A percentile compares a stretch with the other conserved stretches of the same genome.
These are phyloP conservation scores for Hydropotes inermis DNA, from an alignment of 2,113 vertebrate species.

Conservation along the genomic window DNA sequence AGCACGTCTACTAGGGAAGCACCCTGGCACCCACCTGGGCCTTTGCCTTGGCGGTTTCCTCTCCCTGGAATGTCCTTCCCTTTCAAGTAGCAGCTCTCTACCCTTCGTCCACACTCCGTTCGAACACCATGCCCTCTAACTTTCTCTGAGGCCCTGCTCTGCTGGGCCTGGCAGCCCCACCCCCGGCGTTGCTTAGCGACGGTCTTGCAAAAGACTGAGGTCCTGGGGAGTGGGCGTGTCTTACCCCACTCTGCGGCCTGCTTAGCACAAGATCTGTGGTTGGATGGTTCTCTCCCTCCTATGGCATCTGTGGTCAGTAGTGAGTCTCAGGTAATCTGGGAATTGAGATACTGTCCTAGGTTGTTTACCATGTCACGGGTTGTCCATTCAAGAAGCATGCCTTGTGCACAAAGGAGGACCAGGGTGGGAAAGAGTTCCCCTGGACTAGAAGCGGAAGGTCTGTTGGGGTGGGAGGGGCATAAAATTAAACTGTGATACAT, in stretches of 20 bases:
- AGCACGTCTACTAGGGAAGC: background rate
- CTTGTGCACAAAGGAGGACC: background rate
- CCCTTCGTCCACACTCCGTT: background rate
- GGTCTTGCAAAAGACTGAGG: background rate
- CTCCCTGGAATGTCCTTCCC: background rate
- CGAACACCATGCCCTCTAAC: background rate
- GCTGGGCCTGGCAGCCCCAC: background rate
- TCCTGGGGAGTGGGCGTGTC: background rate
- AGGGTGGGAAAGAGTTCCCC: background rate
- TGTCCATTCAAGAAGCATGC: background rate
- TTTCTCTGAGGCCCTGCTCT: background rate
- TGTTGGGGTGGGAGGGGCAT: fast-evolving
- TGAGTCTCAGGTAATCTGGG: background rate
- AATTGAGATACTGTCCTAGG: background rate
- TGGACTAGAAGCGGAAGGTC: background rate
- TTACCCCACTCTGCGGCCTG: background rate
- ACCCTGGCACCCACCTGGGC: too few species aligned
- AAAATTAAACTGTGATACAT: background rate
- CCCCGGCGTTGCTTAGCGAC: background rate
- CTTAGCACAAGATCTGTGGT: fast-evolving
- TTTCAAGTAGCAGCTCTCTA: background rate
- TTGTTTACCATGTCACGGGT: fast-evolving
- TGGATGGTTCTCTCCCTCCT: background rate
- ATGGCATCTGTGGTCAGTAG: fast-evolving
- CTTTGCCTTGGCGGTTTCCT: background rate